Base-by-base conservation (phyloP, 2,797 vertebrate species). In the Oreonectes daqikongensis region DNA sequence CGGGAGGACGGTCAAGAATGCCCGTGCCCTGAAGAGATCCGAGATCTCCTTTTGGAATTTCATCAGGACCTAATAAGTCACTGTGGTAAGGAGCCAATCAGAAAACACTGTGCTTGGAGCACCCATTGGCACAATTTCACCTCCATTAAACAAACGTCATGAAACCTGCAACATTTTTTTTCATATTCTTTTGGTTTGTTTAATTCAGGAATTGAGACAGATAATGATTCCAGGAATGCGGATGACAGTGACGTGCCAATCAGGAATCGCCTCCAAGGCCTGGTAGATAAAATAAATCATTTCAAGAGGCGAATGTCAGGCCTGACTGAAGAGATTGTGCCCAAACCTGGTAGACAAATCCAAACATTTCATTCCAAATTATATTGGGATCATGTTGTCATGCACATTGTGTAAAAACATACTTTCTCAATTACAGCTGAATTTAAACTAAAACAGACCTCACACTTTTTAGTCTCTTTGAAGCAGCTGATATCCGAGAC, bases 401-500 rank as follows among this genome's bases (percentile, higher is more conserved):
- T 64, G 26, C 55, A 32, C 2, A 3, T 7, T 30, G 26, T 59
- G 24, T 12, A n/a, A 35, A 69, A 35, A 28, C 30, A 60, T 30
- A 15, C n/a, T 59, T 22, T 55, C 9, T 28, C 4, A 38, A 53
- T 74, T 17, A 30, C 42, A 24, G 1, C 55, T 46, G 20, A 60
- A 4, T 57, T 10, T n/a, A 18, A 70, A 35, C n/a, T 81, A 12
- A 69, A 32, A 57, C 44, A 5, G 70, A 73, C n/a, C 0, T 5
- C 17, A 53, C 14, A 1, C 1, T 14, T 66, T 66, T 20, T 85
- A 99, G 97, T 93, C 60, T 95, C 92, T 67, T 94, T 98, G 20
- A 94, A 95, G 85, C 92, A 93, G 78, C 57, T 97, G 82, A 97
- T 98, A 78, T 97, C 94, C 2, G 92, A 95, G 61, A 96, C 94